Percentiles rank a stretch among this genome's conserved stretches.
phyloP scores from a whole-genome alignment of 2,113 vertebrate species.

The Stigmatopora argus region DNA sequence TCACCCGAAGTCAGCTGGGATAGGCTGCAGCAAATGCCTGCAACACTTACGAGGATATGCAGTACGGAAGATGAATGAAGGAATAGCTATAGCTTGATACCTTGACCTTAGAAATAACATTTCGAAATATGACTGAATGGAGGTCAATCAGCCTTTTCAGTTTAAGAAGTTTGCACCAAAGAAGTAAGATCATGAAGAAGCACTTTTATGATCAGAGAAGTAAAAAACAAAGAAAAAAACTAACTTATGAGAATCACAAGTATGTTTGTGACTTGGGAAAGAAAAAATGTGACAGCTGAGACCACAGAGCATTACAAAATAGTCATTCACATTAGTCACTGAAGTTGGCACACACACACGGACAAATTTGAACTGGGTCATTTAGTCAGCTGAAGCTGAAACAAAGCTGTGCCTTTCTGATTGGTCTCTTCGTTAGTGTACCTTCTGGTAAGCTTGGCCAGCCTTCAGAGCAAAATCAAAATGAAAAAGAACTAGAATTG shows the following conservation, averaged over 20 bases:
- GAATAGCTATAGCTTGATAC: background rate
- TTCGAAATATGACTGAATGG: background rate
- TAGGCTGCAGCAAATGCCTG: too few species aligned
- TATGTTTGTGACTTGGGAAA: slow-evolving; percentile 21
- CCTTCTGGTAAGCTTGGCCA: slow-evolving; percentile 26
- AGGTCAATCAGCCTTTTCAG: background rate
- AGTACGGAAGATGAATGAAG: background rate
- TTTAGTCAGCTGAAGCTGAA: slow-evolving; percentile 36
- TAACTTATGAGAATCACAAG: slow-evolving; percentile 15
- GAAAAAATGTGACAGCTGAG: slow-evolving; percentile 24
- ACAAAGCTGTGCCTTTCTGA: slow-evolving; percentile 36
- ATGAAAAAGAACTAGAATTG: slow-evolving; percentile 34
- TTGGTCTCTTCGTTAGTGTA: slow-evolving; percentile 47
- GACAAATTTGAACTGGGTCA: slow-evolving; percentile 53
- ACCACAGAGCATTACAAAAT: slow-evolving; percentile 32
- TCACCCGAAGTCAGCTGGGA: too few species aligned
- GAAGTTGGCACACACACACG: slow-evolving; percentile 11
- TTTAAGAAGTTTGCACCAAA: background rate
- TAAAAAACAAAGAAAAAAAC: slow-evolving; percentile 10
- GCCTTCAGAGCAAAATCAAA: slow-evolving; percentile 47
- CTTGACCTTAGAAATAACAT: background rate
- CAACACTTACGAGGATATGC: too few species aligned
- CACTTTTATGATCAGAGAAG: slow-evolving; percentile 5
- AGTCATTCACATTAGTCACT: slow-evolving; percentile 35
- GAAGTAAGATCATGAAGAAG: background rate